Percentiles rank a stretch among this genome's conserved stretches.
phyloP scores from a whole-genome alignment of 2,888 invertebrate genomes.

The Macrosiphum euphorbiae region DNA sequence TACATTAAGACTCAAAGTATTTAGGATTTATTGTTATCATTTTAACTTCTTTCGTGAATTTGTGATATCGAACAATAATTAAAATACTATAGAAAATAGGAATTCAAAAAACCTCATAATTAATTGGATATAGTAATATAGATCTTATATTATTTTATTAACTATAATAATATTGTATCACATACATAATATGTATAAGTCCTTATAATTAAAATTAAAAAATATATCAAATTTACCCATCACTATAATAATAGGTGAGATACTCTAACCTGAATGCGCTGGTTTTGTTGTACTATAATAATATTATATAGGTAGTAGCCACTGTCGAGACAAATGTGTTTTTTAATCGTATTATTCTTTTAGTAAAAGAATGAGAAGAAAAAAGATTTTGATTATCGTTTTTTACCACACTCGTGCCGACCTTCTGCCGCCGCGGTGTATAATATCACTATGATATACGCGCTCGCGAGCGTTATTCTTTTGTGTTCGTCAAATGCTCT shows the following conservation, averaged over 20 bases:
- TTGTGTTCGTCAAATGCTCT: constrained; percentile 41
- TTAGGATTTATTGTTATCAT: not conserved
- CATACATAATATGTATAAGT: not conserved
- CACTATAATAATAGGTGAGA: not conserved
- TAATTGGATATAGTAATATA: not conserved
- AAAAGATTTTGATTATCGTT: constrained; percentile 27
- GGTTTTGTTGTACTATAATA: not conserved
- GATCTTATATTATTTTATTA: not conserved
- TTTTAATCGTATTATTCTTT: constrained; percentile 25
- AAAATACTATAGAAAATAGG: not conserved
- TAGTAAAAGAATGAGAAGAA: not conserved
- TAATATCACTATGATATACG: not conserved
- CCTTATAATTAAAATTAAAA: not conserved
- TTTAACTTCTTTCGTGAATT: not conserved
- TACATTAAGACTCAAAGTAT: not conserved
- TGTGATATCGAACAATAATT: not conserved
- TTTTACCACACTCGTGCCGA: not conserved
- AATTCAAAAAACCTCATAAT: not conserved
- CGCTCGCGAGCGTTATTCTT: not conserved
- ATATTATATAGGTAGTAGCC: not conserved
- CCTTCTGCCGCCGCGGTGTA: not conserved
- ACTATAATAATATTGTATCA: not conserved
- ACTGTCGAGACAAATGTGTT: not conserved
- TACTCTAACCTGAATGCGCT: not conserved
- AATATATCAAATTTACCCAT: not conserved